Conservation (phyloP, 2,113 vertebrate species). For the Turdus rufiventris region DNA sequence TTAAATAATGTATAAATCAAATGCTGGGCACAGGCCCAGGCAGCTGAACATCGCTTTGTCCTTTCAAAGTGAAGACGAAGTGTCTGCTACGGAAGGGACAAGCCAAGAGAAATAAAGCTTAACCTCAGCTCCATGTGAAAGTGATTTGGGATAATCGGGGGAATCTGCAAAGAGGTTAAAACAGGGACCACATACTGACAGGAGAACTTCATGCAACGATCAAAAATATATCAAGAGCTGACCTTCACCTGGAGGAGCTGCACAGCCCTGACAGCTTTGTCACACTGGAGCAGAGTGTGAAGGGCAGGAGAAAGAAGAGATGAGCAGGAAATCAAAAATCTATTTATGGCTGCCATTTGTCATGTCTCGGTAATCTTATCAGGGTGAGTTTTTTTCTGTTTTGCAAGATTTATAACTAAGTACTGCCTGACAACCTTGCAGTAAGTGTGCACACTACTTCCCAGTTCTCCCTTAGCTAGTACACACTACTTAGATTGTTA, state of each 20-base stretch:
- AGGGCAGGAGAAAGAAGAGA: not conserved
- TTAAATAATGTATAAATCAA: constrained; percentile 92
- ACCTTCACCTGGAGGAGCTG: constrained; percentile 41
- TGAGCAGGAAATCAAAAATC: constrained; percentile 16
- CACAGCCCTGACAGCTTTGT: not conserved
- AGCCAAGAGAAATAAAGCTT: constrained; percentile 90
- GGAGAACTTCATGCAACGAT: constrained; percentile 46
- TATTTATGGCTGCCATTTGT: constrained; percentile 33
- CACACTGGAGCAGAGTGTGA: fast-evolving
- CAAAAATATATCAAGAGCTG: constrained; percentile 41
- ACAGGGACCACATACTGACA: constrained; percentile 73
- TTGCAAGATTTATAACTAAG: not conserved
- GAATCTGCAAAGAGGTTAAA: constrained; percentile 75
- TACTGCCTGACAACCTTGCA: not conserved
- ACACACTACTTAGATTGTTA: not conserved
- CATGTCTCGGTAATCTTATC: constrained; percentile 10
- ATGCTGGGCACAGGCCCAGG: constrained; percentile 72
- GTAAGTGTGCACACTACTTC: not conserved
- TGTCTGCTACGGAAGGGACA: constrained; percentile 79
- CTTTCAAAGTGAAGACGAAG: constrained; percentile 85
- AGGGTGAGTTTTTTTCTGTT: not conserved
- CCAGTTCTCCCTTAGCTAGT: not conserved
- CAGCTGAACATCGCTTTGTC: constrained; percentile 87
- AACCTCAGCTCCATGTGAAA: constrained; percentile 88
- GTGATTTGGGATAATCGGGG: constrained; percentile 83